Base-by-base conservation (phyloP, 2,113 vertebrate species). In the Gavialis gangeticus region DNA sequence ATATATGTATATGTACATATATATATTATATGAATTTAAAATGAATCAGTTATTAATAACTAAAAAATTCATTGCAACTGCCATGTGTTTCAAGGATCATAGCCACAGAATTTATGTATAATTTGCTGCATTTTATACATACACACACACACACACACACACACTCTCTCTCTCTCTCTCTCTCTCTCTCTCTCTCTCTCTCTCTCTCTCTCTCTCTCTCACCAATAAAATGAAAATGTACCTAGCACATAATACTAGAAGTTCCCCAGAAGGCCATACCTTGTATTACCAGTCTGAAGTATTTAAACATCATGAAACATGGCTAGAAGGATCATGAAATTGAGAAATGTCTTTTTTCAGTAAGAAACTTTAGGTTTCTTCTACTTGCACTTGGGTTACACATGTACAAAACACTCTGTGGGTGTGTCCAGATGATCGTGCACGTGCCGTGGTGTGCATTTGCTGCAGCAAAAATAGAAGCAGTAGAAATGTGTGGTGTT, bases 311-410 rank as follows among this genome's bases (percentile, higher is more conserved):
- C 13, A 22, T 46, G 67, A 46, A 11, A 37, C 22, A 25, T 21
- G 69, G 21, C 34, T 22, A 19, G 4, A 73, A 90, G 82, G 90
- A 92, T 89, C 92, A 82, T 75, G 69, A 94, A 93, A 90, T 90
- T 71, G 82, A 22, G 34, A 69, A 19, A 37, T 21, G 37, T 12
- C 46, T 46, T 46, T 46, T 46, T 46, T 7, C 28, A 66, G 17
- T 66, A n/a, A 66, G 15, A 66, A 17, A 66, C 16, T 67, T 67
- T n/a, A 16, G 66, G 30, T 69, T 34, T 10, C 11, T 69, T 67
- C 21, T 69, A 30, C 66, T 69, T 73, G 21, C 12, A 25, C 30
- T 46, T 73, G 34, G 69, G 21, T 46, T 7, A 73, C 12, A 73
- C 25, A 46, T 46, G 46, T 46, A 46, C 46, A 46, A 46, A 46